Percentiles rank a stretch among this genome's conserved stretches.
Evolutionary conservation across 2,888 invertebrate genomes (phyloP).

Genomic region (Furcula furcula): DNA sequence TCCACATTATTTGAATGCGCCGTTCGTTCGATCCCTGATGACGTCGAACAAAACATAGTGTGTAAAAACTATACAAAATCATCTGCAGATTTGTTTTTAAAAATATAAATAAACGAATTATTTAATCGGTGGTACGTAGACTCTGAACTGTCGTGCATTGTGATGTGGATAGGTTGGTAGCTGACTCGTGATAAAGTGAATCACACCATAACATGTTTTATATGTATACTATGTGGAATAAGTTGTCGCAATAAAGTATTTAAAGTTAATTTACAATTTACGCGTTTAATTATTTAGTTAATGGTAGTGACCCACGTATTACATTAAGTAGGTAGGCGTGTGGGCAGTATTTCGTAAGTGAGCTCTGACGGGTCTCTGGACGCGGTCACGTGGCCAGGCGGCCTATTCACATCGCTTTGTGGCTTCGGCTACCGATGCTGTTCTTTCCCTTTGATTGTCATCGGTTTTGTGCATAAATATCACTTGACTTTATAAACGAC

Average conservation of each 20-base stretch:
- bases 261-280: constrained; percentile 75
- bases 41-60: constrained; percentile 78
- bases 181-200: constrained; percentile 77
- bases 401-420: constrained; percentile 70
- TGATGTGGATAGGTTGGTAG: constrained; percentile 80
- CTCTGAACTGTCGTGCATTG: constrained; percentile 70
- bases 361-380: constrained; percentile 16
- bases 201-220: constrained; percentile 80
- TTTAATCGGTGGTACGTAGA: constrained; percentile 54
- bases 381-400: constrained; percentile 21
- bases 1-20: constrained; percentile 48
- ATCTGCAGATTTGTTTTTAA: constrained; percentile 66
- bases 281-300: constrained; percentile 68
- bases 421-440: constrained; percentile 31
- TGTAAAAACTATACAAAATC: constrained; percentile 75
- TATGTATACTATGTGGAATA: constrained; percentile 81
- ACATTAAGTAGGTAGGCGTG: constrained; percentile 33
- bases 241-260: constrained; percentile 82
- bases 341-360: constrained; percentile 22
- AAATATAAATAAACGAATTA: constrained; percentile 48
- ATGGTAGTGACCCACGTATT: constrained; percentile 48
- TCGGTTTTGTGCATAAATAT: constrained; percentile 57
- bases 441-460: constrained; percentile 42
- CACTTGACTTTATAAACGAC: constrained; percentile 69
- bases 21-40: constrained; percentile 68